These are phyloP conservation scores for Octomys mimax DNA, from an alignment of 2,797 vertebrate genomes.

Conservation along the genomic window DNA sequence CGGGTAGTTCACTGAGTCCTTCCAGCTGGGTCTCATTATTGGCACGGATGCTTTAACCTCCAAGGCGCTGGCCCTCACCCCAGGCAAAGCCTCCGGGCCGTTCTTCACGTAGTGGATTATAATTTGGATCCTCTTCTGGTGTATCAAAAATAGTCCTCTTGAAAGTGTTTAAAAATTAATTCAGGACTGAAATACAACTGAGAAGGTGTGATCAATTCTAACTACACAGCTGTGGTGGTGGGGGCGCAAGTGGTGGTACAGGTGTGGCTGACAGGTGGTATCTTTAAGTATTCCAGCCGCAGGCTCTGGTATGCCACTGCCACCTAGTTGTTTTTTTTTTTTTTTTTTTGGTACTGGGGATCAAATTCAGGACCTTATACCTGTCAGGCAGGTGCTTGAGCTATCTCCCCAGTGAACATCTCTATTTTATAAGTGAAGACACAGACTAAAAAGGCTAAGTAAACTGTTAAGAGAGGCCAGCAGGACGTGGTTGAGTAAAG, in stretches of 20 bases:
- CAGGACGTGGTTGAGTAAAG: not conserved
- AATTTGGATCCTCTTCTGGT: conserved; percentile 96
- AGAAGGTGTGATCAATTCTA: too few species aligned
- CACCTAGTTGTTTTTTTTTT: too few species aligned
- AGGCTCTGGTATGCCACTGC: too few species aligned
- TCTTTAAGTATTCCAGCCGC: too few species aligned
- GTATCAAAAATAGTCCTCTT: conserved; percentile 98
- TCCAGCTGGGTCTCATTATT: conserved; percentile 56
- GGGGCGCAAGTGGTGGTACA: too few species aligned
- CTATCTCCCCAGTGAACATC: too few species aligned
- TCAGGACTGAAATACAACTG: too few species aligned
- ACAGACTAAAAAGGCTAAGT: not conserved
- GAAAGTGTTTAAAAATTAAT: conserved; percentile 37
- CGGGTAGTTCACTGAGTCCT: conserved; percentile 70
- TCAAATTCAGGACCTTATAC: too few species aligned
- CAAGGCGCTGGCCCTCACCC: conserved; percentile 97
- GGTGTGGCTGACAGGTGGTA: too few species aligned
- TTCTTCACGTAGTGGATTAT: conserved; percentile 97
- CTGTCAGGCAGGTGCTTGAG: too few species aligned
- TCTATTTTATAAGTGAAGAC: not conserved
- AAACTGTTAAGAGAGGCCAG: not conserved
- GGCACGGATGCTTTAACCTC: conserved; percentile 90
- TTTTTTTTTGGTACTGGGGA: too few species aligned
- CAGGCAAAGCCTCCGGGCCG: conserved; percentile 97
- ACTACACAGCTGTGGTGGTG: too few species aligned